A percentile compares a stretch with the other conserved stretches of the same genome.
Evolutionary conservation across 2,113 vertebrate species (phyloP).

Genomic region (Solea solea): DNA sequence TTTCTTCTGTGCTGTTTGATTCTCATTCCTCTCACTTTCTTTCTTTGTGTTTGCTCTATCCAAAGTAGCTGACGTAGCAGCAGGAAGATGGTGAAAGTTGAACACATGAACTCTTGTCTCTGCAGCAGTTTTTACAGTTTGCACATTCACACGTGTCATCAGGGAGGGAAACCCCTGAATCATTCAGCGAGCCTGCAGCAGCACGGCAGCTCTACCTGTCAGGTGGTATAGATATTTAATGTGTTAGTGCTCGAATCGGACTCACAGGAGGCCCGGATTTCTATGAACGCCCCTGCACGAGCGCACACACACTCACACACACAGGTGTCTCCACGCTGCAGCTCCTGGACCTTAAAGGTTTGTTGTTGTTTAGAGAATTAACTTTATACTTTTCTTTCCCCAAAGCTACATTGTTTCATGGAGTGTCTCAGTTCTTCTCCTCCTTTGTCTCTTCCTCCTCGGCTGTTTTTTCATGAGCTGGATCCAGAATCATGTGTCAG

Average conservation of each 20-base stretch:
- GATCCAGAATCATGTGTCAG: conserved; percentile 26
- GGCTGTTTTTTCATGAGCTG: conserved; percentile 22
- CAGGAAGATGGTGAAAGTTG: background rate
- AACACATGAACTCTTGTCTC: conserved; percentile 19
- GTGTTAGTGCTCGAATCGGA: conserved; percentile 11
- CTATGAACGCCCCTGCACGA: background rate
- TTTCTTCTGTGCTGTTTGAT: background rate
- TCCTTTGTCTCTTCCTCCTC: background rate
- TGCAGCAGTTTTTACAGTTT: conserved; percentile 11
- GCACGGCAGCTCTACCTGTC: conserved; percentile 17
- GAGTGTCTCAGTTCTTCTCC: conserved; percentile 7
- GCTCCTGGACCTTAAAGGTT: background rate
- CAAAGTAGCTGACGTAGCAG: conserved; percentile 49
- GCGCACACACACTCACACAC: background rate
- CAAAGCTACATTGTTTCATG: conserved; percentile 7
- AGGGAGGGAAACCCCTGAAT: conserved; percentile 45
- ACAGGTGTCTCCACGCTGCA: background rate
- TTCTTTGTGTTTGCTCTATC: background rate
- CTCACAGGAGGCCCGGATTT: conserved; percentile 1
- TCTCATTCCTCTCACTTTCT: background rate
- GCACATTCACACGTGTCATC: background rate
- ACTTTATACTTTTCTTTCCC: conserved; percentile 22
- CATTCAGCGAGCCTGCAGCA: conserved; percentile 38
- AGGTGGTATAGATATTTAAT: conserved; percentile 55
- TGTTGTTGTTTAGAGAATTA: conserved; percentile 33